phyloP scores from a whole-genome alignment of 2,888 invertebrate species.

The Drosophila peninsularis region DNA sequence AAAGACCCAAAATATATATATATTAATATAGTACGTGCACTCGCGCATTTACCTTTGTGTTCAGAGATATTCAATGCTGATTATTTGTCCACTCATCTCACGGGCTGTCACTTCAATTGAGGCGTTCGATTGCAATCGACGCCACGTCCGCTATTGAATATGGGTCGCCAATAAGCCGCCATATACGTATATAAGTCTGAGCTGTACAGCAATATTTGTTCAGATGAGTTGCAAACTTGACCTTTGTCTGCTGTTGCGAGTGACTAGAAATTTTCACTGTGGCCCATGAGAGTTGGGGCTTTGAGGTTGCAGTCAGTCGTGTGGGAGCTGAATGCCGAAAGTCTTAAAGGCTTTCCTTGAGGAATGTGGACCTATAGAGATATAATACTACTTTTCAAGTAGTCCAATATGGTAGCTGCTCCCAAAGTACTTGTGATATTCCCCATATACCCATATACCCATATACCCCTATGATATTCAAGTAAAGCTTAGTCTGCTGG shows the following conservation, averaged over 20 bases:
- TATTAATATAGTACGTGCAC: conserved; percentile 22
- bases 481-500: not conserved
- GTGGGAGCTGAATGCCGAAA: not conserved
- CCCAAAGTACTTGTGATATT: no score
- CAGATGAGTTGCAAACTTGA: conserved; percentile 52
- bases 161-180: conserved; percentile 59
- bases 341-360: not conserved
- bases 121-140: conserved; percentile 68
- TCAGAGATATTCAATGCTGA: conserved; percentile 53
- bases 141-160: conserved; percentile 47
- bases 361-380: not conserved
- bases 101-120: conserved; percentile 71
- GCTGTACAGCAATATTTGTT: conserved; percentile 35
- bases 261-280: conserved; percentile 19
- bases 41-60: conserved; percentile 45
- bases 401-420: not conserved
- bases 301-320: not conserved
- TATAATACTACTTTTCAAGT: not conserved
- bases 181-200: conserved; percentile 17
- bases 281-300: conserved; percentile 28
- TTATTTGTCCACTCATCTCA: conserved; percentile 70
- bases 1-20: conserved; percentile 14
- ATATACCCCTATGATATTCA: not conserved
- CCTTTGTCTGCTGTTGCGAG: conserved; percentile 41
- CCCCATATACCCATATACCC: no score